A percentile compares a stretch with the other conserved stretches of the same genome.
Conservation (phyloP, 2,888 invertebrate genomes). For the Megalurothrips usitatus region DNA sequence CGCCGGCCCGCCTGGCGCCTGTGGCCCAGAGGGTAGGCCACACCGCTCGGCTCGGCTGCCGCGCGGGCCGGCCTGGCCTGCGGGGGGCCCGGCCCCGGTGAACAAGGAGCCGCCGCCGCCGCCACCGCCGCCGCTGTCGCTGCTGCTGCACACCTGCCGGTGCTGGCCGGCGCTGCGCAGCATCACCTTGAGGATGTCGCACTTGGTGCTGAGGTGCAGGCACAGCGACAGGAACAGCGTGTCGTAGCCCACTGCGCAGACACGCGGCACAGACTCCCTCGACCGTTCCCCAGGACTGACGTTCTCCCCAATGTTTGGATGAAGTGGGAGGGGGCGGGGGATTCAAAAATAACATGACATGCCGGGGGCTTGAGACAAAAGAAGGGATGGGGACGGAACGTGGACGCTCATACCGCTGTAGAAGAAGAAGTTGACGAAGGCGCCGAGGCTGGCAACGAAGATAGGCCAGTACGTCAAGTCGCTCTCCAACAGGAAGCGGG, state of each 20-base stretch:
- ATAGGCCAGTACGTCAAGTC: neutral
- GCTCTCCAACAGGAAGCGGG: neutral
- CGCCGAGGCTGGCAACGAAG: neutral
- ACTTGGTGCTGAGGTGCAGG: conserved; percentile 5
- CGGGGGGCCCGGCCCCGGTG: neutral
- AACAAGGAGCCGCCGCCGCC: too few relatives aligned
- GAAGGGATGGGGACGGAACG: too few relatives aligned
- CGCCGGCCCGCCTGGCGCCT: neutral
- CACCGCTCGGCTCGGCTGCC: neutral
- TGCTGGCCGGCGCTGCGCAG: neutral
- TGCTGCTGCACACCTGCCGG: too few relatives aligned
- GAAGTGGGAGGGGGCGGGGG: too few relatives aligned
- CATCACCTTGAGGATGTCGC: neutral
- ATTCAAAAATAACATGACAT: too few relatives aligned
- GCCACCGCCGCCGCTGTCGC: too few relatives aligned
- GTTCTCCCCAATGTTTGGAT: too few relatives aligned
- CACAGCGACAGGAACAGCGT: conserved; percentile 7
- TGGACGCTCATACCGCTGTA: neutral
- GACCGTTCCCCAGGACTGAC: too few relatives aligned
- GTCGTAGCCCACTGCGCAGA: neutral
- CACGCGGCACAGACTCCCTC: neutral
- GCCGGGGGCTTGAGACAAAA: too few relatives aligned
- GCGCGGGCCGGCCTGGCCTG: neutral
- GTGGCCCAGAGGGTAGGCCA: neutral
- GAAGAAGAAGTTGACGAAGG: neutral